Conservation (phyloP, 2,113 vertebrate species). For the Drymodes brunneopygia region DNA sequence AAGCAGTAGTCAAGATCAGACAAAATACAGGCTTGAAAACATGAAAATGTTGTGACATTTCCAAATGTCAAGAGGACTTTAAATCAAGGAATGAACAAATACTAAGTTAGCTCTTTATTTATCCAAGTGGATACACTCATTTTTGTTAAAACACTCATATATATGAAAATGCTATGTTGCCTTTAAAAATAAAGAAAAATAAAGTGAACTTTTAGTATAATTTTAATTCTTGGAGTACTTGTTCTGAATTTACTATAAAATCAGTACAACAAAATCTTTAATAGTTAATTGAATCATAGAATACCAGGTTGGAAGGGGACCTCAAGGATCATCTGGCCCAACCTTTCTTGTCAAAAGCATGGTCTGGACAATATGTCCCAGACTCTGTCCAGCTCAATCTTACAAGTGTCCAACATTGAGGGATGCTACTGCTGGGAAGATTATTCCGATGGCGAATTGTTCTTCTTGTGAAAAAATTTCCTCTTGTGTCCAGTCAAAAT, state of each 20-base stretch:
- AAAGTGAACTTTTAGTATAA: not conserved
- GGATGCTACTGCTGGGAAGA: not conserved
- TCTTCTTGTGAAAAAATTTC: not conserved
- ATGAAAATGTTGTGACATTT: not conserved
- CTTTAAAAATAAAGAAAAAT: not conserved
- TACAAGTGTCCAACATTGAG: not conserved
- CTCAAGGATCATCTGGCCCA: not conserved
- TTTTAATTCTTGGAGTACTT: not conserved
- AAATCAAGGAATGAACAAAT: not conserved
- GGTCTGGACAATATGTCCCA: too few relatives aligned
- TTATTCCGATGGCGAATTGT: not conserved
- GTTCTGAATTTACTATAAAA: not conserved
- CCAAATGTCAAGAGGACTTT: not conserved
- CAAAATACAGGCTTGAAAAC: not conserved
- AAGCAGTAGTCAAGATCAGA: not conserved
- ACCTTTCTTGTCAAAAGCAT: not conserved
- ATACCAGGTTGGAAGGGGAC: not conserved
- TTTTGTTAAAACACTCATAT: not conserved
- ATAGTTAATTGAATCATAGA: not conserved
- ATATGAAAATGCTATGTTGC: not conserved
- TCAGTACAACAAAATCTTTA: not conserved
- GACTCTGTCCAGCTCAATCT: not conserved
- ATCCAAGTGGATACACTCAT: not conserved
- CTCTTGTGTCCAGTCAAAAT: not conserved
- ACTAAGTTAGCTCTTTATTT: not conserved